Base-by-base conservation (phyloP, 2,888 invertebrate genomes). In the Heliconius charithonia region DNA sequence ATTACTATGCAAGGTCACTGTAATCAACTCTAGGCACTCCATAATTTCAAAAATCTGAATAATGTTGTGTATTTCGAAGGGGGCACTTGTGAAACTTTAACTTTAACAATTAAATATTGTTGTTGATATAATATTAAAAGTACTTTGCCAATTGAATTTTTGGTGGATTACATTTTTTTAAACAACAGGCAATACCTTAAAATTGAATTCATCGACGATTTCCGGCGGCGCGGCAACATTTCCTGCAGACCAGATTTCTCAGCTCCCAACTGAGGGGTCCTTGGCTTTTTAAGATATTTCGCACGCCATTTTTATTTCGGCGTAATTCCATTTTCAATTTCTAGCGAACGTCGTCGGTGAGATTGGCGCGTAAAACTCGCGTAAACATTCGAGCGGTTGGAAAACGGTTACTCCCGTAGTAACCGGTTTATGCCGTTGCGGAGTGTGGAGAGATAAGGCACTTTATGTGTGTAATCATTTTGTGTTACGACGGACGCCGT, bases 381-480 rank as follows among this genome's bases (percentile, higher is more conserved):
- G 92, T 93, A 93, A 94, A 93, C 92, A 90, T 93, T 89, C 87
- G 88, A 92, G 91, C 91, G 91, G 90, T 92, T 90, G 90, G 85
- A 87, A 88, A 90, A 87, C 90, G 89, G 91, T 93, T 91, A 89
- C 89, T 88, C 88, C 85, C 87, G 90, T 91, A 91, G 91, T 93
- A 91, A 91, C 91, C 89, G 88, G 90, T 93, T 93, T 93, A 93
- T 89, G 87, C 86, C 88, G 85, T 89, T 89, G 89, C 89, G 89
- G 88, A 93, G 91, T 92, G 91, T 92, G 92, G 92, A 92, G 90
- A 93, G 92, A 93, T 93, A 93, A 92, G 90, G 89, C 91, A 89
- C 91, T 93, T 93, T 94, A 93, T 92, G 91, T 91, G 91, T 91
- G 93, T 91, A 92, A 94, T 94, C 91, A 94, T 93, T 93, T 90